Conservation (phyloP, 2,888 invertebrate species). For the Sminthurides aquaticus region DNA sequence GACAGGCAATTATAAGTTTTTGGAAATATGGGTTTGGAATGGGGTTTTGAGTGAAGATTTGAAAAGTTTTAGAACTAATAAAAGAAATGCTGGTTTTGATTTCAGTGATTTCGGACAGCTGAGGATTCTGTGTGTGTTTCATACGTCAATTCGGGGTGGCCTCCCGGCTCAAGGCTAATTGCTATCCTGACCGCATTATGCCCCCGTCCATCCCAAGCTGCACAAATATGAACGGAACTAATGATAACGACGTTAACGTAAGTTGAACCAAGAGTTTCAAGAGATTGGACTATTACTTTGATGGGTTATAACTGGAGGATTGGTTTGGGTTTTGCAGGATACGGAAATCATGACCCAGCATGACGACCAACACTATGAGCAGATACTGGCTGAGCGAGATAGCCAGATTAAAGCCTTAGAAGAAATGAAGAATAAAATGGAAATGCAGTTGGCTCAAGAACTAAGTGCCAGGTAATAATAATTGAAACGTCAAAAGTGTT, state of each 20-base stretch:
- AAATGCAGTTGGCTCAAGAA: conserved; percentile 18
- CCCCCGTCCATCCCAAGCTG: conserved; percentile 20
- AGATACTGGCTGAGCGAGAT: conserved; percentile 23
- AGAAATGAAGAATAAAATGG: conserved; percentile 19
- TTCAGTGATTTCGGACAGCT: background rate
- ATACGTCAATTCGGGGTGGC: background rate
- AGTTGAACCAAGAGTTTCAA: too few species aligned
- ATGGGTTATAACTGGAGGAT: too few species aligned
- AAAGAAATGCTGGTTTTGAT: too few species aligned
- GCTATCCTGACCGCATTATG: conserved; percentile 3
- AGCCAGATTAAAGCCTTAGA: conserved; percentile 23
- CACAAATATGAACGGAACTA: conserved; percentile 23
- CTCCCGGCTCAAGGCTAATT: conserved; percentile 1
- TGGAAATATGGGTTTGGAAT: too few species aligned
- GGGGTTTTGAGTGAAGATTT: too few species aligned
- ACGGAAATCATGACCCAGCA: conserved; percentile 1
- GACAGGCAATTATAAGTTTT: too few species aligned
- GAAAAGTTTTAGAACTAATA: too few species aligned
- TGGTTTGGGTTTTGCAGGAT: conserved; percentile 1
- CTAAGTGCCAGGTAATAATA: conserved; percentile 15
- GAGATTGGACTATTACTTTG: too few species aligned
- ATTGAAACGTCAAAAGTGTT: background rate
- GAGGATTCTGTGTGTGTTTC: background rate
- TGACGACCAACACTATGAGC: conserved; percentile 1
- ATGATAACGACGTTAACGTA: conserved; percentile 12